phyloP scores from a whole-genome alignment of 2,797 vertebrate genomes.

The Catamblyrhynchus diadema region DNA sequence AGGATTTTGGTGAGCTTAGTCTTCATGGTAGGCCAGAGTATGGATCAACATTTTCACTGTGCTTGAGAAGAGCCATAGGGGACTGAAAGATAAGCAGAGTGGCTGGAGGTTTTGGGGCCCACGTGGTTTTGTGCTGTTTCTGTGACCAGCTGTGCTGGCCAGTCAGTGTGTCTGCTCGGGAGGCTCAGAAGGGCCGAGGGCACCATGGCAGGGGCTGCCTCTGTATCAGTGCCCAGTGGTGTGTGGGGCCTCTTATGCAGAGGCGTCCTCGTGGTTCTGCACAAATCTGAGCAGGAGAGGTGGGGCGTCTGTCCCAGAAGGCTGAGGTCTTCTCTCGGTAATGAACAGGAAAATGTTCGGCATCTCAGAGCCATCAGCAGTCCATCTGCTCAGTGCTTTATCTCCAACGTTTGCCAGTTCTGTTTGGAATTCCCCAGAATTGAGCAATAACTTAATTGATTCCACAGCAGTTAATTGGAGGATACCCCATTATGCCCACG shows the following conservation, averaged over 20 bases:
- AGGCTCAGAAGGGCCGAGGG: accelerated
- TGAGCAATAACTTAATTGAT: conserved; percentile 65
- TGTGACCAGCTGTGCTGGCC: not conserved
- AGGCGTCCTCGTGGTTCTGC: not conserved
- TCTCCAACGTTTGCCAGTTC: conserved; percentile 35
- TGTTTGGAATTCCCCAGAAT: conserved; percentile 42
- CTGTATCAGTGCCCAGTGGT: accelerated
- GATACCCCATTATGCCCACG: conserved; percentile 31
- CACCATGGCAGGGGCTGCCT: accelerated
- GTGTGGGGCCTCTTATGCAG: not conserved
- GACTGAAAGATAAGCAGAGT: not conserved
- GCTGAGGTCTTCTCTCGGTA: not conserved
- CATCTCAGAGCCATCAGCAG: not conserved
- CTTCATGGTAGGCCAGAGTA: not conserved
- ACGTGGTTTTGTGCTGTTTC: not conserved
- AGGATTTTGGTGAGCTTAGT: not conserved
- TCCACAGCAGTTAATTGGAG: conserved; percentile 47
- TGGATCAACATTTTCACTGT: accelerated
- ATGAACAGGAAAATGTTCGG: not conserved
- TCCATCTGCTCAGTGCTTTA: conserved; percentile 50
- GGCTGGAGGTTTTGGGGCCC: not conserved
- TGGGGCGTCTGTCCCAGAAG: not conserved
- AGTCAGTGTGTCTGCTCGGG: not conserved
- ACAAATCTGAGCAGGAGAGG: not conserved
- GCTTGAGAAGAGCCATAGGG: not conserved